Conservation (phyloP, 2,888 invertebrate species). For the Archips xylosteana region DNA sequence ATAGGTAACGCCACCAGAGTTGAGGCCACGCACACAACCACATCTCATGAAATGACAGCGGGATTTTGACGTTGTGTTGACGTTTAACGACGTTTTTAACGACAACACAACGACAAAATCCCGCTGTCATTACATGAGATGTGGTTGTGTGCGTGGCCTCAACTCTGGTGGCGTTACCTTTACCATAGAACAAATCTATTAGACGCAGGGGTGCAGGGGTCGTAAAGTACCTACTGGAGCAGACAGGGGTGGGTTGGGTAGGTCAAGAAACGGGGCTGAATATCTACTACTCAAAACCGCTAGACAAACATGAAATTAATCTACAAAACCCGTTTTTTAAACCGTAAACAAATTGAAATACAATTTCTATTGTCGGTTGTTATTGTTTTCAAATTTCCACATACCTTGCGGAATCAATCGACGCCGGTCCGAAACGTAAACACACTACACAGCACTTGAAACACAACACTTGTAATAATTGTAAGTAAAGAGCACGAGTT, state of each 20-base stretch:
- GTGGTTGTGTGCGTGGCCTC: too few relatives aligned
- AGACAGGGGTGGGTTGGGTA: conserved; percentile 38
- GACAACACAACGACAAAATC: too few relatives aligned
- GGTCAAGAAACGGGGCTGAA: conserved; percentile 29
- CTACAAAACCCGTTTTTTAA: background rate
- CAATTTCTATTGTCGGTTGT: conserved; percentile 11
- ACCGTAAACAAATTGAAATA: conserved; percentile 3
- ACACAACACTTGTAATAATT: conserved; percentile 30
- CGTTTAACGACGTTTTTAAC: too few relatives aligned
- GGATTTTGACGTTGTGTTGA: too few relatives aligned
- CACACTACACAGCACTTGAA: conserved; percentile 45
- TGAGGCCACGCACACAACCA: too few relatives aligned
- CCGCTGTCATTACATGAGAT: too few relatives aligned
- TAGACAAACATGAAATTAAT: background rate
- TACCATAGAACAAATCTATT: conserved; percentile 32
- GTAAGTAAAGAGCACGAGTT: conserved; percentile 52
- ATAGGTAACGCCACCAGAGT: too few relatives aligned
- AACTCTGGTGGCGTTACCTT: too few relatives aligned
- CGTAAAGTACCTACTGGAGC: conserved; percentile 24
- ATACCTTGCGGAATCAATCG: conserved; percentile 72
- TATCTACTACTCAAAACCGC: background rate
- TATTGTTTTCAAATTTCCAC: conserved; percentile 43
- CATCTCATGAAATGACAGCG: too few relatives aligned
- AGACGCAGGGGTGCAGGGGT: conserved; percentile 21
- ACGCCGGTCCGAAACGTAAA: conserved; percentile 62